These are phyloP conservation scores for Petrocephalus schoutedeni DNA, from an alignment of 2,797 vertebrate species.

Conservation along the genomic window DNA sequence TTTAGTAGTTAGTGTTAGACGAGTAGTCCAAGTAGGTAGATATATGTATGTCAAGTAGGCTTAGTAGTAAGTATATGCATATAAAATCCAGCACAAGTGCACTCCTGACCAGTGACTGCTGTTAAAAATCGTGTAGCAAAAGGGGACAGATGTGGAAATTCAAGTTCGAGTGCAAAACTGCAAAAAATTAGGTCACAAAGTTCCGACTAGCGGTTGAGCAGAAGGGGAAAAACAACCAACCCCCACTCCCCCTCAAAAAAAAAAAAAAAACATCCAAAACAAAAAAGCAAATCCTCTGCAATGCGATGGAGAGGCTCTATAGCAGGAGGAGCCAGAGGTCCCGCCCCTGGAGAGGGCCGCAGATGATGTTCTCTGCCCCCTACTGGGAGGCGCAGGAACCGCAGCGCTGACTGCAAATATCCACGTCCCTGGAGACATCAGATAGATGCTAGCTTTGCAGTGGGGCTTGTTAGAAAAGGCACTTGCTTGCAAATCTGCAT, in stretches of 20 bases:
- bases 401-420: constrained; percentile 33
- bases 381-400: constrained; percentile 35
- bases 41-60: background rate
- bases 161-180: constrained; percentile 44
- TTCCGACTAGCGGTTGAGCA: constrained; percentile 39
- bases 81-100: background rate
- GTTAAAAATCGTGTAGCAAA: constrained; percentile 28
- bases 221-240: constrained; percentile 33
- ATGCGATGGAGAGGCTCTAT: constrained; percentile 36
- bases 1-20: constrained; percentile 5
- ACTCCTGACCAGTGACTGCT: background rate
- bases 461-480: constrained; percentile 15
- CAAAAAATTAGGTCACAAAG: constrained; percentile 64
- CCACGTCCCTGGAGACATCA: constrained; percentile 31
- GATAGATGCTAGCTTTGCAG: constrained; percentile 42
- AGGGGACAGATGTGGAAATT: constrained; percentile 48
- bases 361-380: constrained; percentile 61
- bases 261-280: constrained; percentile 13
- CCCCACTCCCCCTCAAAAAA: constrained; percentile 55
- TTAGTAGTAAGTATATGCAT: background rate
- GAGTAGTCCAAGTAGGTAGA: background rate
- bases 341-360: constrained; percentile 46
- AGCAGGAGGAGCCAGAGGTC: constrained; percentile 47
- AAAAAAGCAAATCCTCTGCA: background rate
- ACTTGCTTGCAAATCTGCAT: constrained; percentile 39